phyloP scores from a whole-genome alignment of 1,140 invertebrate species.

The Cryptotermes secundus region DNA sequence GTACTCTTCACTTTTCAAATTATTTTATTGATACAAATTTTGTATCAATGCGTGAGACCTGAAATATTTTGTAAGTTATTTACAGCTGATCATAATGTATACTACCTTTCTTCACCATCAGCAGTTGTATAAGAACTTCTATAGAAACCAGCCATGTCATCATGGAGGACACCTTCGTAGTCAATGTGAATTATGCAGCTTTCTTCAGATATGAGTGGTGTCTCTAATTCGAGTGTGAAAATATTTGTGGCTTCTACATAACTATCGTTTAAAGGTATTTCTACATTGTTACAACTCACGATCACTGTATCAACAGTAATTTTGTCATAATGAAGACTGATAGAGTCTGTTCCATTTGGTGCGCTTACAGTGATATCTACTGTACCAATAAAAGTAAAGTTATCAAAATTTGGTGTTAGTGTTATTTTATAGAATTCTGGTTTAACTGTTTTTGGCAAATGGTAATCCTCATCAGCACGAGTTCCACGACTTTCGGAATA shows the following conservation, averaged over 20 bases:
- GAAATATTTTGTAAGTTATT: neutral
- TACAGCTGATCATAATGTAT: neutral
- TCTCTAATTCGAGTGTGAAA: neutral
- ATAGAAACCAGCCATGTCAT: slow-evolving; percentile 76
- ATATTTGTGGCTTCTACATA: neutral
- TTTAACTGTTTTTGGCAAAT: neutral
- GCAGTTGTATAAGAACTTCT: slow-evolving; percentile 65
- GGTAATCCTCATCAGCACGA: neutral
- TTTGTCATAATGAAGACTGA: neutral
- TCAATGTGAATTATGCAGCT: slow-evolving; percentile 51
- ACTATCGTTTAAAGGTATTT: neutral
- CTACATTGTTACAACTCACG: neutral
- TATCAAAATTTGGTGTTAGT: neutral
- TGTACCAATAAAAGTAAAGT: neutral
- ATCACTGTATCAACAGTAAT: neutral
- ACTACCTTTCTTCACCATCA: slow-evolving; percentile 44
- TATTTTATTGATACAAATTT: no score
- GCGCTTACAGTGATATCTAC: neutral
- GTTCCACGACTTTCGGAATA: neutral
- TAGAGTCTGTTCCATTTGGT: neutral
- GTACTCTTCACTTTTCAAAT: no score
- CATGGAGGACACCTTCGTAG: slow-evolving; percentile 55
- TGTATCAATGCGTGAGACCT: no score
- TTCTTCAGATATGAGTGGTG: slow-evolving; percentile 35
- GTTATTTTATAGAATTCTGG: neutral